Percentiles rank a stretch among this genome's conserved stretches.
These are phyloP conservation scores for Seriola dumerili DNA, from an alignment of 2,113 vertebrate genomes.

Conservation along the genomic window DNA sequence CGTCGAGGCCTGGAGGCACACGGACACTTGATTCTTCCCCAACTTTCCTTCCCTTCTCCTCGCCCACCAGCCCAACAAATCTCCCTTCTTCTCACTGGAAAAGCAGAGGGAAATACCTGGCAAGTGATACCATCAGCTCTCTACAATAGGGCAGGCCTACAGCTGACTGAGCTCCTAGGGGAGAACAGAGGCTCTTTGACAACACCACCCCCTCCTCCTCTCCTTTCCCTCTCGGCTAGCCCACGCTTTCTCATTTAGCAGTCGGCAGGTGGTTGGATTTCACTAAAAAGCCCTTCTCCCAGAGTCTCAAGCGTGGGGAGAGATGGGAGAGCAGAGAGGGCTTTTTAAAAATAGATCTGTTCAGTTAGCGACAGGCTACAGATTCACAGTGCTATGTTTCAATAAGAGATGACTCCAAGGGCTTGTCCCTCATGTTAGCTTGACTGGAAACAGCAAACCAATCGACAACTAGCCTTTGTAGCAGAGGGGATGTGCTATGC, in stretches of 20 bases:
- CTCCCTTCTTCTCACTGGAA: conserved; percentile 62
- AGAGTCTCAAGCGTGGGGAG: conserved; percentile 68
- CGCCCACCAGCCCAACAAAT: conserved; percentile 44
- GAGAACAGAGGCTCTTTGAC: conserved; percentile 84
- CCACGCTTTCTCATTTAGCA: conserved; percentile 83
- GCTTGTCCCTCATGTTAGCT: conserved; percentile 59
- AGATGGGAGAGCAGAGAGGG: conserved; percentile 59
- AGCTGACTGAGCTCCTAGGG: conserved; percentile 80
- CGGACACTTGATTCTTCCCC: conserved; percentile 63
- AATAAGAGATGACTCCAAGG: conserved; percentile 58
- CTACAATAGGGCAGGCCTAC: conserved; percentile 75
- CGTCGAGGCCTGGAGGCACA: conserved; percentile 65
- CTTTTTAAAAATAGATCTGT: conserved; percentile 78
- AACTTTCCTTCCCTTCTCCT: conserved; percentile 72
- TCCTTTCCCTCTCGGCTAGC: conserved; percentile 72
- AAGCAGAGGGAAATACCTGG: conserved; percentile 78
- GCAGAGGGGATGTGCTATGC: conserved; percentile 27
- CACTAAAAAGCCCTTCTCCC: conserved; percentile 80
- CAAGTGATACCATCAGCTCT: conserved; percentile 73
- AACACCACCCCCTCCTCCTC: conserved; percentile 45
- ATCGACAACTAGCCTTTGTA: conserved; percentile 54
- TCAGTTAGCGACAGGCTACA: conserved; percentile 70
- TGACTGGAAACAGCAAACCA: conserved; percentile 42
- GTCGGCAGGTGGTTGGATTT: conserved; percentile 84
- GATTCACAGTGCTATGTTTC: conserved; percentile 68